Conservation (phyloP, 2,113 vertebrate genomes). For the Anhinga anhinga region DNA sequence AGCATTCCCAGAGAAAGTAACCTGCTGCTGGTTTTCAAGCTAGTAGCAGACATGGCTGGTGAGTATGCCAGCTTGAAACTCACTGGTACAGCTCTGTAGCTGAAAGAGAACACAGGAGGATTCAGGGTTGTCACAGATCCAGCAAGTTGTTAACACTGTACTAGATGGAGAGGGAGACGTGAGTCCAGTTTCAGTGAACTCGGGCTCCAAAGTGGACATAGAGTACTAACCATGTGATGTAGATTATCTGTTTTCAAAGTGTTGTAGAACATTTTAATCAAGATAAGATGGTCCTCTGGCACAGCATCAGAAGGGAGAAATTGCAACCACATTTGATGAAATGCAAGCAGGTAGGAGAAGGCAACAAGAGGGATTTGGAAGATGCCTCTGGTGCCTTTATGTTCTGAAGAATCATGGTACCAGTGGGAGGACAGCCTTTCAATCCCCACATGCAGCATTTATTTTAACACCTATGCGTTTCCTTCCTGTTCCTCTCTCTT, state of each 20-base stretch:
- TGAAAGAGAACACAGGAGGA: background rate
- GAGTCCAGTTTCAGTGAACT: background rate
- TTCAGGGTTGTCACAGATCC: background rate
- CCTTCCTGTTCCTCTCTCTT: background rate
- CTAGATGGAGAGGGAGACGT: background rate
- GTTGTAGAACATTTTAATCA: background rate
- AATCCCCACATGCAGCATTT: background rate
- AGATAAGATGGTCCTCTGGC: conserved; percentile 43
- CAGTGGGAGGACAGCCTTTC: background rate
- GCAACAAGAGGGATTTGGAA: background rate
- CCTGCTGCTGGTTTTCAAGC: background rate
- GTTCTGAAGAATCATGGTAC: background rate
- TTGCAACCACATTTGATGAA: conserved; percentile 26
- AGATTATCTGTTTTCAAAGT: conserved; percentile 28
- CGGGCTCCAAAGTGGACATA: background rate
- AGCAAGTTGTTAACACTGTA: background rate
- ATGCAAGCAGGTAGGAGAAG: conserved; percentile 29
- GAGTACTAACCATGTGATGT: background rate
- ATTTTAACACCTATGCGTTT: background rate
- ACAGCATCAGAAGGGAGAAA: conserved; percentile 22
- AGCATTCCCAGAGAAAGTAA: background rate
- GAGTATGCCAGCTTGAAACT: background rate
- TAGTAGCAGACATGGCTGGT: background rate
- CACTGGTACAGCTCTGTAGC: background rate
- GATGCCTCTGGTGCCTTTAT: background rate